These are phyloP conservation scores for Corydoras sp. DNA, from an alignment of 2,113 vertebrate species.

Conservation along the genomic window DNA sequence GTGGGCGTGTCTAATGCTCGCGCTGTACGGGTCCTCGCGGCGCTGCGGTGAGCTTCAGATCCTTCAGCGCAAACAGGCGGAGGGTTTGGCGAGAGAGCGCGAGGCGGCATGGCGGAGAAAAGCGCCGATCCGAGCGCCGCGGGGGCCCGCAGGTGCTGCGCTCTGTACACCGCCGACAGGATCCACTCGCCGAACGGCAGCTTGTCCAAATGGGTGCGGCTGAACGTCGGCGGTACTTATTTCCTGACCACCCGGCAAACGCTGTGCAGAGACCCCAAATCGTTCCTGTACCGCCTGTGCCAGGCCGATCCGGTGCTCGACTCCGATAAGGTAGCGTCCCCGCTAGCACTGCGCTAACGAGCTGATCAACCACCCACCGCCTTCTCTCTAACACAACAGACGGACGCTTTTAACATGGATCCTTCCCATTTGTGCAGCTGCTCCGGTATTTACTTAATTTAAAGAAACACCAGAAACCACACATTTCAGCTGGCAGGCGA, in stretches of 20 bases:
- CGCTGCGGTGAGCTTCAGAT: not conserved
- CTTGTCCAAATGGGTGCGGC: constrained; percentile 85
- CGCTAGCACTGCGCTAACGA: not conserved
- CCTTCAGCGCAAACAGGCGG: constrained; percentile 1
- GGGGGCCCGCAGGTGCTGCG: constrained; percentile 35
- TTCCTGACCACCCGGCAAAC: constrained; percentile 93
- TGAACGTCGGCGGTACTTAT: constrained; percentile 91
- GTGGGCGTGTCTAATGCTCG: too few relatives aligned
- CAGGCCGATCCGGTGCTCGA: constrained; percentile 96
- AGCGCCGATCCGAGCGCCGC: constrained; percentile 37
- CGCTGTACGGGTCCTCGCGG: too few relatives aligned
- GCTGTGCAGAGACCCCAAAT: constrained; percentile 89
- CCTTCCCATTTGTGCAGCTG: too few relatives aligned
- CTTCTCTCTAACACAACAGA: too few relatives aligned
- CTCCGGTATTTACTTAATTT: too few relatives aligned
- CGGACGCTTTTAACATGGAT: too few relatives aligned
- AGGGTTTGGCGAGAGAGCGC: not conserved
- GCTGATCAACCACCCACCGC: too few relatives aligned
- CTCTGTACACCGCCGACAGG: constrained; percentile 56
- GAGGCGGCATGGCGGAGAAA: constrained; percentile 45
- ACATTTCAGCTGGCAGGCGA: too few relatives aligned
- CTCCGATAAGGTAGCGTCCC: constrained; percentile 83
- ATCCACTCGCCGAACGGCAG: constrained; percentile 44
- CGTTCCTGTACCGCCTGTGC: constrained; percentile 93
- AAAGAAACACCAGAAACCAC: too few relatives aligned